Percentiles rank a stretch among this genome's conserved stretches.
Evolutionary conservation across 2,797 vertebrate species (phyloP).

Genomic region (Enteromius mattozi): DNA sequence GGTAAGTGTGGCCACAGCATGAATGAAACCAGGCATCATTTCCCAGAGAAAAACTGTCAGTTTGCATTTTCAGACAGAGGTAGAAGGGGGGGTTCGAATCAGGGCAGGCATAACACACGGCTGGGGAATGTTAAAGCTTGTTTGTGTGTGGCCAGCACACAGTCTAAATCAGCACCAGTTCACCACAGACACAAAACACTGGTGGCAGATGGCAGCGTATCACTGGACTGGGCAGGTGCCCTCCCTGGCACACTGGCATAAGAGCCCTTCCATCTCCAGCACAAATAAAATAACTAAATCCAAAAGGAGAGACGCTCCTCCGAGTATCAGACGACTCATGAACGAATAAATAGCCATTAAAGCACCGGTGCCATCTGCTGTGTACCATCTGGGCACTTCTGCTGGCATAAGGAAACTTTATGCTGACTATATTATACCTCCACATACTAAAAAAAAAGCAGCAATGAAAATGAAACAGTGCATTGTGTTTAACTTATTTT

Average conservation of each 20-base stretch:
- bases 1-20: background rate
- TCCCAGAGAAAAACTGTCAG: background rate
- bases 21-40: background rate
- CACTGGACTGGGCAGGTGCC: slow-evolving; percentile 42
- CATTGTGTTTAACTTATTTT: background rate
- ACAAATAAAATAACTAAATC: slow-evolving; percentile 41
- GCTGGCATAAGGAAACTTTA: slow-evolving; percentile 12
- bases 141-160: slow-evolving; percentile 17
- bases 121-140: slow-evolving; percentile 39
- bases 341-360: slow-evolving; percentile 38
- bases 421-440: background rate
- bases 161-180: slow-evolving; percentile 26
- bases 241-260: slow-evolving; percentile 32
- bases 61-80: slow-evolving; percentile 16
- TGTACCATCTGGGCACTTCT: slow-evolving; percentile 46
- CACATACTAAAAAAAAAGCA: background rate
- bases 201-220: slow-evolving; percentile 74
- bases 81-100: background rate
- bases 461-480: background rate
- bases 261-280: slow-evolving; percentile 23
- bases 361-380: slow-evolving; percentile 55
- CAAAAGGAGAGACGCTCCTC: slow-evolving; percentile 45
- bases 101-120: background rate
- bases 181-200: slow-evolving; percentile 47
- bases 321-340: slow-evolving; percentile 54